These are phyloP conservation scores for Eurytoma adleriae DNA, from an alignment of 2,888 invertebrate genomes.

Conservation along the genomic window DNA sequence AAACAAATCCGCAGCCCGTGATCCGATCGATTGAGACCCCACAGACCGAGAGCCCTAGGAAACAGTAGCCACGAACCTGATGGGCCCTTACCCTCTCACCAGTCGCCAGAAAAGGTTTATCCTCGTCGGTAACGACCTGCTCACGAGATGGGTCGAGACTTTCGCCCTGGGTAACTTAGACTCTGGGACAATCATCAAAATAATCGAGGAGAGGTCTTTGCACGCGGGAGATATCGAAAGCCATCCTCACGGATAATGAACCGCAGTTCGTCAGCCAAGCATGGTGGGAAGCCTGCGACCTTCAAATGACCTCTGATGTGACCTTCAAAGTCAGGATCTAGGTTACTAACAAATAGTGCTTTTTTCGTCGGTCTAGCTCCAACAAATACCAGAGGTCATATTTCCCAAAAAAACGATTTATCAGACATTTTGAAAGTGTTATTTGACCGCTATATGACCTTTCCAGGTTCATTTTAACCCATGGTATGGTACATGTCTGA, in stretches of 20 bases:
- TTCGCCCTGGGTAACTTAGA: conserved; percentile 47
- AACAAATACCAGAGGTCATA: no score
- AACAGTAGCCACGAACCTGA: not conserved
- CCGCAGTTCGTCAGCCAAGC: conserved; percentile 49
- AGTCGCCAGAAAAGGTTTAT: not conserved
- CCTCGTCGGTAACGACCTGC: conserved; percentile 2
- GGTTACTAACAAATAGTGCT: no score
- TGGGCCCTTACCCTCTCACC: not conserved
- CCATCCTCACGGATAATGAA: conserved; percentile 54
- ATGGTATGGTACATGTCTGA: no score
- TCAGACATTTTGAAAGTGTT: no score
- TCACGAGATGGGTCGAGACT: conserved; percentile 59
- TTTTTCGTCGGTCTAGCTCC: no score
- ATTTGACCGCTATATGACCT: no score
- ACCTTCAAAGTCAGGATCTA: no score
- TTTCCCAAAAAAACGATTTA: no score
- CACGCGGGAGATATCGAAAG: conserved; percentile 26
- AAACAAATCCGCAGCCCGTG: not conserved
- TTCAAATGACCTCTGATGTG: no score
- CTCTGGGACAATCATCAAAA: no score
- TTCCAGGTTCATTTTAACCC: no score
- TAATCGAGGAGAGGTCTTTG: no score
- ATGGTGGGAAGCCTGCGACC: not conserved
- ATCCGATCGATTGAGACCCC: not conserved
- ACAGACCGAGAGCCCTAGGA: not conserved